Evolutionary conservation across 2,113 vertebrate species (phyloP).

Genomic region (Pseudopipra pipra): DNA sequence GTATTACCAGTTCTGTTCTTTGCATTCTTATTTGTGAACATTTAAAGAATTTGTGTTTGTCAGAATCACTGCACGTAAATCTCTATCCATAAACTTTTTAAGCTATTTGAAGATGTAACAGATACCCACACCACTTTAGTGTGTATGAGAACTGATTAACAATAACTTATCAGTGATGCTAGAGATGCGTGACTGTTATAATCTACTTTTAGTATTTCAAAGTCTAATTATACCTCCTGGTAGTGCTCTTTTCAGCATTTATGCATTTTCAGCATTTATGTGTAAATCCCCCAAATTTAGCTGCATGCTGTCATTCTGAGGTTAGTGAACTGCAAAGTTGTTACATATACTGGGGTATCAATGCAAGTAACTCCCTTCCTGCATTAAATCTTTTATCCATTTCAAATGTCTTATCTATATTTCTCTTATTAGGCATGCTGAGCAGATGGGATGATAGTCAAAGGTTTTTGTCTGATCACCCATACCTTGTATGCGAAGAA

Average conservation of each 20-base stretch:
- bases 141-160: background rate
- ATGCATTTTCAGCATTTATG: background rate
- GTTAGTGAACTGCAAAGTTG: background rate
- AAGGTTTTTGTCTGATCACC: slow-evolving; percentile 89
- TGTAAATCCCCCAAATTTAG: background rate
- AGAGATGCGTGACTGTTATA: background rate
- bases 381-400: background rate
- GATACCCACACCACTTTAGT: background rate
- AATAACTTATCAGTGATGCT: background rate
- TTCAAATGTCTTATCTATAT: background rate
- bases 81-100: background rate
- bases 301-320: background rate
- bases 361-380: background rate
- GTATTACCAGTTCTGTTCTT: background rate
- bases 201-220: background rate
- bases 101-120: background rate
- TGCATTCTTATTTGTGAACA: background rate
- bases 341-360: background rate
- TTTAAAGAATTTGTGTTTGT: background rate
- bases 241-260: background rate
- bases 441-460: slow-evolving; percentile 98
- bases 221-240: background rate
- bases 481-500: slow-evolving; percentile 94
- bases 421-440: slow-evolving; percentile 86
- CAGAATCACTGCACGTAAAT: background rate